Base-by-base conservation (phyloP, 2,888 invertebrate genomes). In the Cosmorhoe ocellata region DNA sequence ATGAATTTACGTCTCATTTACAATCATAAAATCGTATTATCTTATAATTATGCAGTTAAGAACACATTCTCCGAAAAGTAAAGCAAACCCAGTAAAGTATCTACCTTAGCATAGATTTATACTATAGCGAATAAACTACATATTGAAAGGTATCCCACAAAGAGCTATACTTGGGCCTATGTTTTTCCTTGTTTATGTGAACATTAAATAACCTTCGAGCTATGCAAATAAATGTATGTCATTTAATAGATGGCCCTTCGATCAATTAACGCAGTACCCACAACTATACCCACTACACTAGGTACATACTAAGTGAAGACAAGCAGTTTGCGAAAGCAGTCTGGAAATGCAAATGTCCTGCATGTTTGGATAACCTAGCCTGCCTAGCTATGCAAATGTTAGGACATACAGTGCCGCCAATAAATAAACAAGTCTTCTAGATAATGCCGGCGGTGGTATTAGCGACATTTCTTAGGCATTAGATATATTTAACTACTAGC, bases 321-420 rank as follows among this genome's bases (percentile, higher is more conserved):
- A 47, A 51, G 36, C 38, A 37, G 33, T 47, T 49, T 50, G 34
- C 40, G 56, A 53, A 60, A 56, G 42, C 31, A 18, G 47, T 57
- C 62, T 58, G 51, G 57, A 50, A 54, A 44, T 55, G 54, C 54
- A 58, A 45, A 44, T 46, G 37, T 44, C 50, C 53, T 60, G 54
- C 45, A 14, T 22, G 37, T 27, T 38, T 38, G 41, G 43, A 57
- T 59, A 55, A 50, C 45, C 34, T 52, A 46, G 56, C 50, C 57
- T 56, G 51, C 45, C 34, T 52, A 46, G 56, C 50, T 58, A 57
- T 58, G 58, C 49, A 50, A 60, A 60, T 57, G 50, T 55, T 49
- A 52, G 60, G 54, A 56, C 41, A 38, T n/a, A 49, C 39, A 24
- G 24, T 6, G 7, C 24, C 7, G 24, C 24, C 6, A 6, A 6